Conservation (phyloP, 2,797 vertebrate species). For the Chloroceryle amazona region DNA sequence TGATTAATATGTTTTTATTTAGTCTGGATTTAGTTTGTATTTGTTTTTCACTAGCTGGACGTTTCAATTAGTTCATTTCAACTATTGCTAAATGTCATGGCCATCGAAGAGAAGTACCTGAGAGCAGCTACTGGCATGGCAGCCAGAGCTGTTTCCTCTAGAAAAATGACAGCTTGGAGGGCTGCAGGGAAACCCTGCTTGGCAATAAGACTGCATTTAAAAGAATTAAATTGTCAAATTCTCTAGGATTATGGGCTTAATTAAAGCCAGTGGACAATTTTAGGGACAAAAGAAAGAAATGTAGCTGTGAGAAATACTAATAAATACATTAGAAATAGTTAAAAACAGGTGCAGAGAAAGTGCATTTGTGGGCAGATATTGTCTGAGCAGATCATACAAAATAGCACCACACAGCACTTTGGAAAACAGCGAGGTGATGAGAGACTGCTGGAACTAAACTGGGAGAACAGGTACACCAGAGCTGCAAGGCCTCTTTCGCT, state of each 20-base stretch:
- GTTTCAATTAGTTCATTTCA: conserved; percentile 53
- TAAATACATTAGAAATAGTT: background rate
- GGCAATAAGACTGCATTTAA: conserved; percentile 46
- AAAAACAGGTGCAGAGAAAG: conserved; percentile 20
- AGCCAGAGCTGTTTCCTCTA: conserved; percentile 13
- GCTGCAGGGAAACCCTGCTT: conserved; percentile 27
- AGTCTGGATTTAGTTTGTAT: background rate
- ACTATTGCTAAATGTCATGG: background rate
- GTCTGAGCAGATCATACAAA: background rate
- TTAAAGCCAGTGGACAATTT: conserved; percentile 43
- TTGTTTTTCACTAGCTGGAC: background rate
- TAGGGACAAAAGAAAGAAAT: conserved; percentile 30
- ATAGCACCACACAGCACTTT: background rate
- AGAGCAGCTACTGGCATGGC: background rate
- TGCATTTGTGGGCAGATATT: background rate
- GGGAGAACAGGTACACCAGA: background rate
- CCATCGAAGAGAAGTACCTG: conserved; percentile 36
- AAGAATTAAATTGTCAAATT: conserved; percentile 57
- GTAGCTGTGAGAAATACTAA: conserved; percentile 9
- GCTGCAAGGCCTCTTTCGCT: rapidly evolving
- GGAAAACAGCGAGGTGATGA: background rate
- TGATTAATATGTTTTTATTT: conserved; percentile 20
- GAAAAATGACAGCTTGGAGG: conserved; percentile 36
- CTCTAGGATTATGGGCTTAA: background rate
- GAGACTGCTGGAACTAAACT: background rate